Conservation (phyloP, 53 echinoderm and acorn worm genomes). For the Glandiceps talaboti region DNA sequence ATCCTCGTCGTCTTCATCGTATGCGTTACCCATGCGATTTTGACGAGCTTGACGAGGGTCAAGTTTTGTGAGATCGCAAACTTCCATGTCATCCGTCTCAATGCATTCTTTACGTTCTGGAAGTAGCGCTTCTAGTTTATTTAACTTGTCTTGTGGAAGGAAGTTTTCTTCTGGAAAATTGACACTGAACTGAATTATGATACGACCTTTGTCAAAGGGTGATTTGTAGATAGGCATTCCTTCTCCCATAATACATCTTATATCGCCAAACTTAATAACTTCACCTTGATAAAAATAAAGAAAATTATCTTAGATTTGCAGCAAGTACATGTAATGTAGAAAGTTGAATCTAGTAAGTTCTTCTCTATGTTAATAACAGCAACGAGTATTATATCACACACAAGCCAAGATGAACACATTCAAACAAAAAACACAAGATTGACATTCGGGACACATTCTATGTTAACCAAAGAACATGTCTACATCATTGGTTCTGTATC, state of each 20-base stretch:
- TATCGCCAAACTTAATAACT: conserved; percentile 68
- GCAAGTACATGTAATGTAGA: too few species aligned
- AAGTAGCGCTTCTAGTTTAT: conserved; percentile 45
- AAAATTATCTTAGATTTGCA: too few species aligned
- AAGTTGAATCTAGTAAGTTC: too few species aligned
- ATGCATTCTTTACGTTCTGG: conserved; percentile 56
- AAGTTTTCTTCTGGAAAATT: conserved; percentile 57
- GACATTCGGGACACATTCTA: too few species aligned
- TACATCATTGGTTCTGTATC: too few species aligned
- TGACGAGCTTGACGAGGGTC: conserved; percentile 28
- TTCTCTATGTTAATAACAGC: too few species aligned
- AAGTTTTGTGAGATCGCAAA: conserved; percentile 42
- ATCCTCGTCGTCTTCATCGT: conserved; percentile 65
- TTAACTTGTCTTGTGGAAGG: conserved; percentile 24
- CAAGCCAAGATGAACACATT: too few species aligned
- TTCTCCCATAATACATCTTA: conserved; percentile 59
- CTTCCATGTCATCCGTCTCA: conserved; percentile 53
- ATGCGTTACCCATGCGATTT: conserved; percentile 22
- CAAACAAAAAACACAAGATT: too few species aligned
- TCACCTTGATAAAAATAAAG: too few species aligned
- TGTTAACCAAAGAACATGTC: too few species aligned
- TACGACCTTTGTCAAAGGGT: conserved; percentile 70
- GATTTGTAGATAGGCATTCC: conserved; percentile 82
- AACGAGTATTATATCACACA: too few species aligned
- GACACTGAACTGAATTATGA: conserved; percentile 78